Percentiles rank a stretch among this genome's conserved stretches.
phyloP scores from a whole-genome alignment of 2,797 vertebrate genomes.

The Xenentodon cancila region DNA sequence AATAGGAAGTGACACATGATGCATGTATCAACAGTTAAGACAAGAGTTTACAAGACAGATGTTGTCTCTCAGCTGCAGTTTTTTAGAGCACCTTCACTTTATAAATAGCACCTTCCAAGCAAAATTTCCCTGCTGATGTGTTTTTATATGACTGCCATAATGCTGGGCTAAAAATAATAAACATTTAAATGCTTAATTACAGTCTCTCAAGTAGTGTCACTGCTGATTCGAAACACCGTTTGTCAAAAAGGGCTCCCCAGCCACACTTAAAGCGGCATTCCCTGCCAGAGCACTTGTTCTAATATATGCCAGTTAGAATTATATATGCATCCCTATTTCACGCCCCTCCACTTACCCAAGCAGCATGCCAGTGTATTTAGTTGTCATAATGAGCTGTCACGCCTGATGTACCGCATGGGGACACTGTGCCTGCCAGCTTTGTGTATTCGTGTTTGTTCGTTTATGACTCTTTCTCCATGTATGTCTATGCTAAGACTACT shows the following conservation, averaged over 20 bases:
- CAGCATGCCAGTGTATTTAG: conserved; percentile 80
- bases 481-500: conserved; percentile 22
- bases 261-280: conserved; percentile 56
- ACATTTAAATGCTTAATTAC: conserved; percentile 73
- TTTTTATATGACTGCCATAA: conserved; percentile 53
- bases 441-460: conserved; percentile 29
- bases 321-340: conserved; percentile 74
- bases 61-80: conserved; percentile 45
- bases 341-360: conserved; percentile 59
- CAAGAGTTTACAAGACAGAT: conserved; percentile 28
- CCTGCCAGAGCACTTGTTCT: conserved; percentile 68
- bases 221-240: conserved; percentile 71
- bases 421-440: conserved; percentile 67
- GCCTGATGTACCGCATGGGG: conserved; percentile 74
- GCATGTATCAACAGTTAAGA: conserved; percentile 47
- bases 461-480: conserved; percentile 1
- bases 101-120: conserved; percentile 39
- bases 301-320: conserved; percentile 75
- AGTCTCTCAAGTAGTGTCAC: conserved; percentile 67
- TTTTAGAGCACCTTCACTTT: conserved; percentile 39
- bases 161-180: conserved; percentile 63
- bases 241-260: conserved; percentile 74
- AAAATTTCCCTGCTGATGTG: conserved; percentile 27
- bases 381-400: conserved; percentile 83
- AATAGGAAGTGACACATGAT: conserved; percentile 54